These are phyloP conservation scores for Spongilla lacustris DNA, from an alignment of 37 sponge, comb jelly and placozoan genomes.

Conservation along the genomic window DNA sequence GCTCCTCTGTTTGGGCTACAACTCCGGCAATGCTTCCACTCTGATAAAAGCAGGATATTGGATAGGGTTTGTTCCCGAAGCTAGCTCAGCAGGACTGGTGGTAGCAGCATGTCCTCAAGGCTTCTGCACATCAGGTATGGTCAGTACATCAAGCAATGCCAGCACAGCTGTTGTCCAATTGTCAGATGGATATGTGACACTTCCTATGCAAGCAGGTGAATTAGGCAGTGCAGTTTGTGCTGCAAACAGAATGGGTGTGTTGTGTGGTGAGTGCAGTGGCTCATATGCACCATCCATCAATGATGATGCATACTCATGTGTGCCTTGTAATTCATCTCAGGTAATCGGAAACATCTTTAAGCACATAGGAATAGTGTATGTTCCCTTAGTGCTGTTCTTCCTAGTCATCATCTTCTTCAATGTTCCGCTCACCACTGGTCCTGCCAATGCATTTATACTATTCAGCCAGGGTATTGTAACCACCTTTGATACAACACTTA, in stretches of 20 bases:
- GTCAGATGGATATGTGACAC: too few relatives aligned
- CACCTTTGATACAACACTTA: background rate
- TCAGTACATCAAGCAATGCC: too few relatives aligned
- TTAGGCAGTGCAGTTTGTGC: too few relatives aligned
- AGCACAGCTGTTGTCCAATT: too few relatives aligned
- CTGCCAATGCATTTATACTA: constrained; percentile 25
- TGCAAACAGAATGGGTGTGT: constrained; percentile 11
- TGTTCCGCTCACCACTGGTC: constrained; percentile 17
- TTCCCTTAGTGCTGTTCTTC: constrained; percentile 22
- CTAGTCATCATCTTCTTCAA: constrained; percentile 5
- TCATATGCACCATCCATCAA: constrained; percentile 10
- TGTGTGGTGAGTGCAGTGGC: constrained; percentile 20
- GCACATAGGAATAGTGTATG: background rate
- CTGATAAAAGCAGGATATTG: background rate
- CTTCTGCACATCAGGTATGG: too few relatives aligned
- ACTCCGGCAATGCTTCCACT: background rate
- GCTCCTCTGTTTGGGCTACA: background rate
- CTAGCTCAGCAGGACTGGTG: too few relatives aligned
- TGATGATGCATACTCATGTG: constrained; percentile 11
- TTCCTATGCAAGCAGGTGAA: too few relatives aligned
- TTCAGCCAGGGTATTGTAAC: constrained; percentile 12
- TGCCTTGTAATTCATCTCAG: background rate
- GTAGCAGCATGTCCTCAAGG: too few relatives aligned
- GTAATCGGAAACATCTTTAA: constrained; percentile 1
- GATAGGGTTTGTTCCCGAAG: background rate